phyloP scores from a whole-genome alignment of 1,140 invertebrate species.

The Papilio aristodemus region DNA sequence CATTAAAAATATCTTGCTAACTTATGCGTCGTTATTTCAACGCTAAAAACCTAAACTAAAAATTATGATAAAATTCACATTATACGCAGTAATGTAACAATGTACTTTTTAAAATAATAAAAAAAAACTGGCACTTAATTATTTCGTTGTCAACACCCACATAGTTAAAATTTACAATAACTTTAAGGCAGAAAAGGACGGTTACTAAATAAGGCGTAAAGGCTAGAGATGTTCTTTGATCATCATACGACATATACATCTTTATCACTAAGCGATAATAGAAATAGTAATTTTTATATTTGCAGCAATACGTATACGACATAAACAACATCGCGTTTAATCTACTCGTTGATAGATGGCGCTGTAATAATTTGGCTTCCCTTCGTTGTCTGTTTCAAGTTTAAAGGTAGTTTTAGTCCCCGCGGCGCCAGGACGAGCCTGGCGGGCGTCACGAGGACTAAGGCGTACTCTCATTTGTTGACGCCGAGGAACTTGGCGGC shows the following conservation, averaged over 20 bases:
- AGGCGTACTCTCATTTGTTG: constrained; percentile 83
- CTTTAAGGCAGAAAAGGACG: constrained; percentile 70
- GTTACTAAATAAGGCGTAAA: constrained; percentile 71
- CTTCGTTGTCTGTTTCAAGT: constrained; percentile 47
- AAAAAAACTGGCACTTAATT: constrained; percentile 66
- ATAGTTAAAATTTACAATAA: constrained; percentile 46
- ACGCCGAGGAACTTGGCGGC: constrained; percentile 93
- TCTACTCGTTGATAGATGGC: constrained; percentile 67
- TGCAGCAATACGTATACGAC: not conserved
- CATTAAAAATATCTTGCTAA: constrained; percentile 9
- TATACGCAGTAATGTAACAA: constrained; percentile 37
- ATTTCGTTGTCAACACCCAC: constrained; percentile 69
- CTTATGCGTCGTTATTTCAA: constrained; percentile 7
- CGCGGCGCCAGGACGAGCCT: constrained; percentile 70
- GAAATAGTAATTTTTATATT: constrained; percentile 4
- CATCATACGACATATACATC: constrained; percentile 46
- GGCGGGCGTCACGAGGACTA: constrained; percentile 75
- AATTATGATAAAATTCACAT: constrained; percentile 31
- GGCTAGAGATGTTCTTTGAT: constrained; percentile 36
- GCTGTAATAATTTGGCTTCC: constrained; percentile 43
- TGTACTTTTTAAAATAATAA: constrained; percentile 56
- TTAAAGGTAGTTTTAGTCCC: constrained; percentile 65
- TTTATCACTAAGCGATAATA: constrained; percentile 23
- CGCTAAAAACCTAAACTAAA: constrained; percentile 19
- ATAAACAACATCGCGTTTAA: constrained; percentile 11